Percentiles rank a stretch among this genome's conserved stretches.
These are phyloP conservation scores for Melopsittacus undulatus DNA, from an alignment of 2,797 vertebrate genomes.

Conservation along the genomic window DNA sequence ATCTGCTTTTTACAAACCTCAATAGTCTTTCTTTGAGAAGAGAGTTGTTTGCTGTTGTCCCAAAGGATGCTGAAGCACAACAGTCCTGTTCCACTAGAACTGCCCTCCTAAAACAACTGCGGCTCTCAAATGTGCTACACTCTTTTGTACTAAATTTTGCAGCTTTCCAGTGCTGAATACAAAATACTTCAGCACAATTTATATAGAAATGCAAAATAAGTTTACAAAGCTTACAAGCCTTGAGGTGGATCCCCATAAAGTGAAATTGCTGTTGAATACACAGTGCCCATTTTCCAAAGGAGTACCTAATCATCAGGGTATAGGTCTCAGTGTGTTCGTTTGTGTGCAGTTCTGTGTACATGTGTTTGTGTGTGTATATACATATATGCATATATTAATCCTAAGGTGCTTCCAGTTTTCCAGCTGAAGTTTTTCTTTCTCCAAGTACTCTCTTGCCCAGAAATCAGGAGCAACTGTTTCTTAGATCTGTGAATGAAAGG, in stretches of 20 bases:
- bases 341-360: background rate
- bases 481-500: background rate
- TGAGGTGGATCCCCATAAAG: background rate
- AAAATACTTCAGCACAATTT: background rate
- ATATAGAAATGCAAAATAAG: background rate
- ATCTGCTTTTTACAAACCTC: background rate
- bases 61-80: background rate
- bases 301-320: background rate
- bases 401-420: background rate
- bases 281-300: background rate
- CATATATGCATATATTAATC: too few relatives aligned
- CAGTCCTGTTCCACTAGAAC: background rate
- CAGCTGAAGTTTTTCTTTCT: background rate
- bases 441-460: background rate
- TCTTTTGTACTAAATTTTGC: background rate
- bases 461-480: background rate
- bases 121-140: background rate
- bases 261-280: background rate
- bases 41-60: background rate
- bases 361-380: rapidly evolving
- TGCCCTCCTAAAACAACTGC: background rate
- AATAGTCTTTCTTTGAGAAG: background rate
- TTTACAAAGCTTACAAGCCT: background rate
- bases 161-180: background rate
- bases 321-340: rapidly evolving